Conservation (phyloP, 1,140 invertebrate species). For the Oscheius sp. region DNA sequence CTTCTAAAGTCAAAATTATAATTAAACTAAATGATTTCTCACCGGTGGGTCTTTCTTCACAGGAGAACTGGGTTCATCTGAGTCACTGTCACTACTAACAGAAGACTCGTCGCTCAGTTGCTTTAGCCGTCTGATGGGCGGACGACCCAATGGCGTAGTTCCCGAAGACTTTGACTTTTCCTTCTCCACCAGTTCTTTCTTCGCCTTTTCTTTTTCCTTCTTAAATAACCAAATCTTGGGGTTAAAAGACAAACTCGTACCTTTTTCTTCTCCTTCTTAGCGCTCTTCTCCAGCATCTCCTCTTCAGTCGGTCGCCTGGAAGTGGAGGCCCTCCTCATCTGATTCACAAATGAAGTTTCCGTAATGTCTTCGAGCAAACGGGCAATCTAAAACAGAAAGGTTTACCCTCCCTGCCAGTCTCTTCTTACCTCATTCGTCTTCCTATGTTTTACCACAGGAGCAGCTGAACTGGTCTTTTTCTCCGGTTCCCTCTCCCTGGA, state of each 20-base stretch:
- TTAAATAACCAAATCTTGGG: too few species aligned
- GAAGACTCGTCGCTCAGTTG: not conserved
- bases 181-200: not conserved
- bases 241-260: not conserved
- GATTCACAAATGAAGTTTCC: not conserved
- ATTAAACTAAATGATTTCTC: too few species aligned
- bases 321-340: not conserved
- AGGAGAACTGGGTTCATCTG: not conserved
- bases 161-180: not conserved
- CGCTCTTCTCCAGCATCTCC: conserved; percentile 23
- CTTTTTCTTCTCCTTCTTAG: conserved; percentile 25
- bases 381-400: too few species aligned
- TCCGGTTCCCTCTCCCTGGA: not conserved
- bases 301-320: not conserved
- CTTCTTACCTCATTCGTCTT: conserved; percentile 2
- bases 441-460: not conserved
- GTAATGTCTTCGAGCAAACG: not conserved
- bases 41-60: too few species aligned
- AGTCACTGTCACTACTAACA: not conserved
- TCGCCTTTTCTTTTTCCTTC: conserved; percentile 36
- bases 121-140: not conserved
- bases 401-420: too few species aligned
- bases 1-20: not conserved
- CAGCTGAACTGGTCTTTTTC: not conserved
- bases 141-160: not conserved